Conservation (phyloP, 2,888 invertebrate genomes). For the Cosmia pyralina region DNA sequence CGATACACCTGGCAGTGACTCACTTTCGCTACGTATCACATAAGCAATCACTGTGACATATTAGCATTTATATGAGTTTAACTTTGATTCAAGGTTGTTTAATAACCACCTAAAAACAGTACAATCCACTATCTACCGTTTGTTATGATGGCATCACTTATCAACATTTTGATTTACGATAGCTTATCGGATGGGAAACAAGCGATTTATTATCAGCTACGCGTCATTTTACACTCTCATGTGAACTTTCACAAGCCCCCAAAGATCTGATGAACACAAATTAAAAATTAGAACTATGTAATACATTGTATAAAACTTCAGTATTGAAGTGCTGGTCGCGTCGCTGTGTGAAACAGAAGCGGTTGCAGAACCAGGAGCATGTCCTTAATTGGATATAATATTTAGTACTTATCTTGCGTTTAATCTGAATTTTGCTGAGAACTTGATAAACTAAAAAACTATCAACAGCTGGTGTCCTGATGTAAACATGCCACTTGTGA, state of each 20-base stretch:
- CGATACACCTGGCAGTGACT: neutral
- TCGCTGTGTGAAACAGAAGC: neutral
- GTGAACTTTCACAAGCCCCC: neutral
- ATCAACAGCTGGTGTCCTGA: neutral
- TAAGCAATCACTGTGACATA: conserved; percentile 1
- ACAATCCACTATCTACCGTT: conserved; percentile 8
- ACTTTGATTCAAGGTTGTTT: no score
- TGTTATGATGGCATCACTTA: conserved; percentile 20
- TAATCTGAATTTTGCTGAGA: neutral
- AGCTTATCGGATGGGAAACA: conserved; percentile 25
- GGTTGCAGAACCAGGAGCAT: conserved; percentile 1
- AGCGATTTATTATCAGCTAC: conserved; percentile 26
- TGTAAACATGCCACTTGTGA: neutral
- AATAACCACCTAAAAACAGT: no score
- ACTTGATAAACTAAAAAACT: neutral
- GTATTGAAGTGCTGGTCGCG: neutral
- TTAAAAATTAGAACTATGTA: neutral
- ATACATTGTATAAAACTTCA: neutral
- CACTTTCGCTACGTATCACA: neutral
- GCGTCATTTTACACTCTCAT: neutral
- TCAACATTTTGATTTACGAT: conserved; percentile 29
- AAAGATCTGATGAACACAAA: conserved; percentile 1
- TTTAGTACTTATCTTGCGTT: neutral
- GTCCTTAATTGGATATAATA: neutral
- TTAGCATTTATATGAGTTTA: conserved; percentile 6